Conservation (phyloP, 2,888 invertebrate genomes). For the Heteromyza rotundicornis region DNA sequence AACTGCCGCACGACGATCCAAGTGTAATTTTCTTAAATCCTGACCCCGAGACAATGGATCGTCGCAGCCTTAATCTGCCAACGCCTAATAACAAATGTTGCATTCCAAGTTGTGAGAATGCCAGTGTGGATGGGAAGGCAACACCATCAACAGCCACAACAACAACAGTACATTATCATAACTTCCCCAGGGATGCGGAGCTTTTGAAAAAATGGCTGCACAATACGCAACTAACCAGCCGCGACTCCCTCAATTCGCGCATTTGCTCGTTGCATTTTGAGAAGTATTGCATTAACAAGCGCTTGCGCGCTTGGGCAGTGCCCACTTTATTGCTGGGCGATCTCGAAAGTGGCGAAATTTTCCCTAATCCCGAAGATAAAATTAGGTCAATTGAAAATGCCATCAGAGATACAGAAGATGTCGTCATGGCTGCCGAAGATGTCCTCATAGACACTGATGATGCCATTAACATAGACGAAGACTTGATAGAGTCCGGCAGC, state of each 20-base stretch:
- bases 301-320: slow-evolving; percentile 36
- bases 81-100: slow-evolving; percentile 17
- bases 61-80: no score
- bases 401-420: background rate
- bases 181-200: slow-evolving; percentile 18
- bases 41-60: background rate
- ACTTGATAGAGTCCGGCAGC: background rate
- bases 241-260: slow-evolving; percentile 20
- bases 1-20: slow-evolving; percentile 29
- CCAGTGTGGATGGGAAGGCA: slow-evolving; percentile 3
- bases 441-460: background rate
- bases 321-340: slow-evolving; percentile 35
- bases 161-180: background rate
- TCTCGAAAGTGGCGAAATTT: no score
- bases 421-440: background rate
- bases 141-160: slow-evolving; percentile 9
- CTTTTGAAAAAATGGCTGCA: slow-evolving; percentile 37
- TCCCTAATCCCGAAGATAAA: slow-evolving; percentile 19
- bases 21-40: slow-evolving; percentile 15
- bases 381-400: background rate
- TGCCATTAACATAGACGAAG: background rate
- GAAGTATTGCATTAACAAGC: slow-evolving; percentile 32
- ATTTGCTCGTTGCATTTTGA: slow-evolving; percentile 38
- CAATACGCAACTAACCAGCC: slow-evolving; percentile 19
- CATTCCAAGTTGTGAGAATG: slow-evolving; percentile 18